Percentiles rank a stretch among this genome's conserved stretches.
Evolutionary conservation across 1,140 invertebrate genomes (phyloP).

Genomic region (Eciton burchellii): DNA sequence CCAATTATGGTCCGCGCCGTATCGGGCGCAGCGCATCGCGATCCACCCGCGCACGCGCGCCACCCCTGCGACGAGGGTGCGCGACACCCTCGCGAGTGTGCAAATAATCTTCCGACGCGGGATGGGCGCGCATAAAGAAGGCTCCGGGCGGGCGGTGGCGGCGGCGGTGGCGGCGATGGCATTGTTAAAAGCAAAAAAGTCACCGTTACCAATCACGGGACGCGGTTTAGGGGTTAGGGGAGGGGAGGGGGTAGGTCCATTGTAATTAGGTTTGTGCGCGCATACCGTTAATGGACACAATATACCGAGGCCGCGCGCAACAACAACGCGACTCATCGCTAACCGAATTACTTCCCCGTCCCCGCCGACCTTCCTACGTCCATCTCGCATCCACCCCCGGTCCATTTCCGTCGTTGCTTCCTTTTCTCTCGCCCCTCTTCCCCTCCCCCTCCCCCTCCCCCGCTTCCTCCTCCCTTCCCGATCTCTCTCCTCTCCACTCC

Average conservation of each 20-base stretch:
- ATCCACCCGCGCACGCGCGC: constrained; percentile 26
- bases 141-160: not conserved
- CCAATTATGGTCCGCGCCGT: constrained; percentile 67
- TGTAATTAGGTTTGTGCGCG: constrained; percentile 76
- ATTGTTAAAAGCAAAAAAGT: constrained; percentile 62
- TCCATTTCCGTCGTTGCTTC: no score
- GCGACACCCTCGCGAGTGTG: constrained; percentile 46
- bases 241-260: no score
- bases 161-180: no score
- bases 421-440: not conserved
- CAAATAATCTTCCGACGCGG: constrained; percentile 64
- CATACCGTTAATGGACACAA: constrained; percentile 76
- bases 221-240: constrained; percentile 35
- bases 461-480: constrained; percentile 43
- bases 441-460: constrained; percentile 11
- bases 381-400: constrained; percentile 6
- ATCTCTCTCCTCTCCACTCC: no score
- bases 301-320: constrained; percentile 66
- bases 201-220: constrained; percentile 49
- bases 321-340: constrained; percentile 69
- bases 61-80: not conserved
- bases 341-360: constrained; percentile 73
- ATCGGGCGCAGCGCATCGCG: constrained; percentile 66
- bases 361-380: not conserved
- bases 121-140: constrained; percentile 48